A percentile compares a stretch with the other conserved stretches of the same genome.
These are phyloP conservation scores for Triops longicaudatus DNA, from an alignment of 1,140 invertebrate species.

Conservation along the genomic window DNA sequence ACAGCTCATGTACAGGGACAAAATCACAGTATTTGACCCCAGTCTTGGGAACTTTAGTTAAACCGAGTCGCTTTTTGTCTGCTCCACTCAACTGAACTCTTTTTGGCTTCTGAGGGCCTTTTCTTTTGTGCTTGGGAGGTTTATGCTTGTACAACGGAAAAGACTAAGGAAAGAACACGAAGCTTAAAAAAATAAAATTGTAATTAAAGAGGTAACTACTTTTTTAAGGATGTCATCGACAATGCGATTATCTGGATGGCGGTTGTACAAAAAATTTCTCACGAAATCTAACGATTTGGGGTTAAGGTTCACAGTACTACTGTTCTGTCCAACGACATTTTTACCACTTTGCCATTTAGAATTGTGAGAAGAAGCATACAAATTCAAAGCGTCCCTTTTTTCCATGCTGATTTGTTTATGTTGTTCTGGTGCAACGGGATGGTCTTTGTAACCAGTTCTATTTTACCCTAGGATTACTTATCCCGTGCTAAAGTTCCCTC, in stretches of 20 bases:
- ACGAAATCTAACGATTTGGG: background rate
- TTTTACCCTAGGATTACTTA: no score
- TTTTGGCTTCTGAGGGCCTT: constrained; percentile 30
- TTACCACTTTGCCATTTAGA: no score
- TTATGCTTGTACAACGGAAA: constrained; percentile 17
- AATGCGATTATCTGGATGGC: background rate
- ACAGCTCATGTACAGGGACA: constrained; percentile 54
- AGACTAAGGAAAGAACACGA: background rate
- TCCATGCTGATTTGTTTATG: no score
- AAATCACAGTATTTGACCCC: constrained; percentile 54
- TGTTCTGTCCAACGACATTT: background rate
- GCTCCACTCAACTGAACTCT: constrained; percentile 42
- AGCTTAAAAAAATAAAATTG: background rate
- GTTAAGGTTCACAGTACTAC: background rate
- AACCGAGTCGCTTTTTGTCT: constrained; percentile 49
- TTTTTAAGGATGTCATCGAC: background rate
- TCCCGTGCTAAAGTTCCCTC: no score
- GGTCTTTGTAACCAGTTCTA: no score
- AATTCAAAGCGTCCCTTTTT: no score
- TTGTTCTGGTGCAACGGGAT: no score
- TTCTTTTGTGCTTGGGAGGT: background rate
- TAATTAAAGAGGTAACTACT: background rate
- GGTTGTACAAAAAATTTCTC: background rate
- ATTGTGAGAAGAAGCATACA: no score
- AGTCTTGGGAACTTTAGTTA: constrained; percentile 47